Evolutionary conservation across 2,797 vertebrate species (phyloP), one percentile per base, ranked within the genome.

Genomic region (Oreortyx pictus): DNA sequence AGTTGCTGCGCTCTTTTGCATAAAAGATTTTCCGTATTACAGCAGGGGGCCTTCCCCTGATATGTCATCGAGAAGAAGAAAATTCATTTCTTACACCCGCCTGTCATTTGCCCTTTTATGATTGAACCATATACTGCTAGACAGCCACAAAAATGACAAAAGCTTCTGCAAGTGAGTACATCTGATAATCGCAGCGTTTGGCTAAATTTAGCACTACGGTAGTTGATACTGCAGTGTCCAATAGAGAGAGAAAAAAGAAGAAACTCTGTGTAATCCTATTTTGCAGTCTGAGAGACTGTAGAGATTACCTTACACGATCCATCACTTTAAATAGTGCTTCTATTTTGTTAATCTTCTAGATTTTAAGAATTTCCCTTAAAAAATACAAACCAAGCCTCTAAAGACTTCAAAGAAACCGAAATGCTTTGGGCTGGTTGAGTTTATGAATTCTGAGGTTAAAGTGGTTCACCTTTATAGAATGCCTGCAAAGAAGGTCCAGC

Each of bases 21-120:
- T 98, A 97, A 97, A 96, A 97, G 95, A 98, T 98, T 97, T 98
- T 97, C 97, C 96, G 81, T 96, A 93, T 97, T 97, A 96, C 97
- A 97, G 97, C 97, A 97, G 97, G 98, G 97, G 96, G 96, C 94
- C 95, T 97, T 97, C 92, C 94, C 94, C 92, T 97, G 96, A 97
- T 96, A 97, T 96, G 97, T 97, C 97, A 97, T 94, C 82, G 97
- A 95, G 96, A 97, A 96, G 97, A 97, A 96, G 97, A 96, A 97
- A 97, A 98, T 97, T 97, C 93, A 95, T 97, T 97, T 98, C 96
- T 95, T 97, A 97, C 75, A 96, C 91, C 92, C 77, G 93, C 88
- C 93, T 98, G 97, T 97, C 97, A 97, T 97, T 97, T 97, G 96
- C 94, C 95, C 95, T 97, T 93, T 97, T 97, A 96, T 98, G 97